Base-by-base conservation (phyloP, 2,113 vertebrate genomes). In the Piaya cayana region DNA sequence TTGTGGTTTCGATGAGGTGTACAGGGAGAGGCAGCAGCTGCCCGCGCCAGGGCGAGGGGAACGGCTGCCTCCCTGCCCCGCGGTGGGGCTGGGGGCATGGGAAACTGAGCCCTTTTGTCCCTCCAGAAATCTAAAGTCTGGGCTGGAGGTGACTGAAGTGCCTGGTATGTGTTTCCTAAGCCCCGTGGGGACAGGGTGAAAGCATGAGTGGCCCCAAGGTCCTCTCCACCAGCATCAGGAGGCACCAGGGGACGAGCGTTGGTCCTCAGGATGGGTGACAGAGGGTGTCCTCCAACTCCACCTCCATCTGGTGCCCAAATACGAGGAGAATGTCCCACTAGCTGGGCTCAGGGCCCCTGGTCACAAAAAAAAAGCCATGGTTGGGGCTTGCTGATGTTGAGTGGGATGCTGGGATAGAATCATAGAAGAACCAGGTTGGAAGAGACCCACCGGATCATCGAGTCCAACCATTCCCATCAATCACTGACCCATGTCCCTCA, bases 1-100 rank as follows among this genome's bases (percentile, higher is more conserved):
- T 83, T 94, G 92, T 63, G 94, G 94, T 97, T 96, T 97, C 4
- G 76, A 71, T 92, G 91, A 96, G 90, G 91, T 86, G 50, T 69
- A 88, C 0, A 0, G 94, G 88, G 88, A 96, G 91, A 92, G 92
- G 95, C 95, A 94, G 83, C 1, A 0, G 92, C 76, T 88, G 76
- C 88, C 82, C 9, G 55, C 77, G 82, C 94, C 79, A 70, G 72
- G 79, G 67, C 2, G 58, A 69, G 75, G 59, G 49, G 64, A 82
- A 43, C 0, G 0, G 71, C 92, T 64, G 25, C 76, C 87, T 69
- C 14, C 60, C 37, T 67, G 71, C 29, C 69, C 69, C 36, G 25
- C 0, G 0, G 13, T 42, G 6, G 8, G 4, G 21, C 39, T 23
- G 16, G 52, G 19, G 42, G 34, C 47, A 62, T n/a, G 82, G 53